phyloP scores from a whole-genome alignment of 2,797 vertebrate species.

The Artibeus lituratus region DNA sequence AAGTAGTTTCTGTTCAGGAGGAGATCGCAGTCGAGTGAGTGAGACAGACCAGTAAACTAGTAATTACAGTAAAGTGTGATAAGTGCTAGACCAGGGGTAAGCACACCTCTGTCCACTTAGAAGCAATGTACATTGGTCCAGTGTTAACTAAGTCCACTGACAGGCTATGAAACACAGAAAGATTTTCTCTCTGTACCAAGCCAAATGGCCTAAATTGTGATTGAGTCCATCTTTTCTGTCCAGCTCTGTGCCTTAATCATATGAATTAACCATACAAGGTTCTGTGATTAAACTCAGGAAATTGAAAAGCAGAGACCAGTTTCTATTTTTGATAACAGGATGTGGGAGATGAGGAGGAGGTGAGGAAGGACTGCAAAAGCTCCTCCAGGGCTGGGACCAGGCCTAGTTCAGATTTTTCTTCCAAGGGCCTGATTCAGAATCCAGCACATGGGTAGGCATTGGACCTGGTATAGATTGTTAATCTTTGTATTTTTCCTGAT shows the following conservation, averaged over 20 bases:
- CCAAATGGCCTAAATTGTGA: conserved; percentile 39
- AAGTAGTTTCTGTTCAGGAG: neutral
- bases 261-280: conserved; percentile 45
- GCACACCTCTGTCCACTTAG: neutral
- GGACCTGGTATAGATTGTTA: neutral
- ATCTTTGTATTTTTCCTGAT: neutral
- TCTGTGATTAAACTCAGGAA: conserved; percentile 62
- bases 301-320: conserved; percentile 17
- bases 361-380: neutral
- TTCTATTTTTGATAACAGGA: conserved; percentile 51
- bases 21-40: neutral
- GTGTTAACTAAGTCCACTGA: neutral
- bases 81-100: neutral
- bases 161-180: neutral
- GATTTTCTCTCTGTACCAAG: conserved; percentile 15
- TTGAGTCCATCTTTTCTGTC: conserved; percentile 41
- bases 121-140: neutral
- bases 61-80: neutral
- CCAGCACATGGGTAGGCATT: neutral
- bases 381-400: neutral
- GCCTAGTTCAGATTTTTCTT: neutral
- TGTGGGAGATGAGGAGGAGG: neutral
- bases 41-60: neutral
- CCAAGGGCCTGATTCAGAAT: neutral
- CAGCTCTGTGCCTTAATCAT: conserved; percentile 60